Evolutionary conservation across 2,888 invertebrate species (phyloP).

Genomic region (Ephialtes manifestator): DNA sequence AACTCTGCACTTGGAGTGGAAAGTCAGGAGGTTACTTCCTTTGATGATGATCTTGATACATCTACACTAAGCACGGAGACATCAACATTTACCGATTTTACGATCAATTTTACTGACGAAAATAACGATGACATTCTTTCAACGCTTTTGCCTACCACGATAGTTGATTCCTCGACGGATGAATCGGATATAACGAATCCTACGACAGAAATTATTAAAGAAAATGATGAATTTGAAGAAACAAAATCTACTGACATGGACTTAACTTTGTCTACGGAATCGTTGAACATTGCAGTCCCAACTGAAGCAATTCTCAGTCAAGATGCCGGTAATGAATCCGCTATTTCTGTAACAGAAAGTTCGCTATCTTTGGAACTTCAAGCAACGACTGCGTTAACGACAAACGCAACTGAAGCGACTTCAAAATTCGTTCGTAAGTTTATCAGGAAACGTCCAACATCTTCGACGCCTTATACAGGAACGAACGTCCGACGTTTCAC

Average conservation of each 20-base stretch:
- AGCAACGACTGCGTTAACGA: slow-evolving; percentile 50
- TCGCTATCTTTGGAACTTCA: slow-evolving; percentile 43
- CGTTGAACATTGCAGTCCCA: slow-evolving; percentile 38
- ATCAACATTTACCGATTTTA: slow-evolving; percentile 35
- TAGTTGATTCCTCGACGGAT: slow-evolving; percentile 30
- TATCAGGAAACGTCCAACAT: slow-evolving; percentile 75
- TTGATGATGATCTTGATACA: slow-evolving; percentile 13
- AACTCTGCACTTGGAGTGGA: slow-evolving; percentile 25
- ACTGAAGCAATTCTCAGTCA: slow-evolving; percentile 19
- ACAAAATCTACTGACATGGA: not conserved
- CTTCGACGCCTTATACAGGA: slow-evolving; percentile 39
- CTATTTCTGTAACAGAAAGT: slow-evolving; percentile 12
- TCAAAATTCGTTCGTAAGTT: slow-evolving; percentile 76
- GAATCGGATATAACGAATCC: slow-evolving; percentile 25
- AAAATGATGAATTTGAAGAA: not conserved
- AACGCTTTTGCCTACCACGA: slow-evolving; percentile 44
- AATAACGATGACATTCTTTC: slow-evolving; percentile 8
- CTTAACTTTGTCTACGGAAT: slow-evolving; percentile 24
- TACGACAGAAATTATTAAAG: not conserved
- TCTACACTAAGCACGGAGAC: slow-evolving; percentile 29
- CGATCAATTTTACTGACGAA: not conserved
- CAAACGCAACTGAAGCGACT: slow-evolving; percentile 39
- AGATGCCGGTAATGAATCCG: slow-evolving; percentile 9
- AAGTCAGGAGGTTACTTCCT: not conserved
- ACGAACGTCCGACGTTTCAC: slow-evolving; percentile 47